phyloP scores from a whole-genome alignment of 2,797 vertebrate species.

The Lerista edwardsae region DNA sequence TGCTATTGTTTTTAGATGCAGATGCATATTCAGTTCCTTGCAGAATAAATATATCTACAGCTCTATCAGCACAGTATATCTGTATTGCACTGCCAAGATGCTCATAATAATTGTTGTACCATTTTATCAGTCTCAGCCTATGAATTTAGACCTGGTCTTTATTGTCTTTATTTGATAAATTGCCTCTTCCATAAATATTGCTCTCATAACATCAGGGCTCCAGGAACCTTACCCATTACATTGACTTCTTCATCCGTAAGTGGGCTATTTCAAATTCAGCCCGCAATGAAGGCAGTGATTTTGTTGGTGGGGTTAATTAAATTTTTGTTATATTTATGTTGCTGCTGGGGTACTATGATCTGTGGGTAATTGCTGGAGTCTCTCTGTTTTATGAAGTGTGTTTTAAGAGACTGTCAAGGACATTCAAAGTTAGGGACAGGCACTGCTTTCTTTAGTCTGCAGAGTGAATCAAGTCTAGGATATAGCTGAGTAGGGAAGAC shows the following conservation, averaged over 20 bases:
- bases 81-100: slow-evolving; percentile 28
- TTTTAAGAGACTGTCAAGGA: slow-evolving; percentile 45
- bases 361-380: slow-evolving; percentile 47
- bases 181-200: slow-evolving; percentile 45
- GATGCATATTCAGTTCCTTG: slow-evolving; percentile 20
- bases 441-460: slow-evolving; percentile 30
- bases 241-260: slow-evolving; percentile 32
- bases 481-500: background rate
- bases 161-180: slow-evolving; percentile 61
- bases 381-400: slow-evolving; percentile 52
- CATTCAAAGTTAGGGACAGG: slow-evolving; percentile 34
- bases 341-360: slow-evolving; percentile 41
- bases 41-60: slow-evolving; percentile 37
- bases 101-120: slow-evolving; percentile 35
- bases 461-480: background rate
- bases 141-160: slow-evolving; percentile 51
- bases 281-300: slow-evolving; percentile 39
- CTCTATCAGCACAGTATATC: slow-evolving; percentile 24
- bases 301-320: slow-evolving; percentile 60
- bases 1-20: slow-evolving; percentile 9
- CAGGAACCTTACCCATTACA: slow-evolving; percentile 36
- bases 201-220: slow-evolving; percentile 47
- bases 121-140: slow-evolving; percentile 52
- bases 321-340: slow-evolving; percentile 54
- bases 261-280: slow-evolving; percentile 45